Percentiles rank a stretch among this genome's conserved stretches.
Evolutionary conservation across 2,113 vertebrate species (phyloP).

Genomic region (Daboia siamensis): DNA sequence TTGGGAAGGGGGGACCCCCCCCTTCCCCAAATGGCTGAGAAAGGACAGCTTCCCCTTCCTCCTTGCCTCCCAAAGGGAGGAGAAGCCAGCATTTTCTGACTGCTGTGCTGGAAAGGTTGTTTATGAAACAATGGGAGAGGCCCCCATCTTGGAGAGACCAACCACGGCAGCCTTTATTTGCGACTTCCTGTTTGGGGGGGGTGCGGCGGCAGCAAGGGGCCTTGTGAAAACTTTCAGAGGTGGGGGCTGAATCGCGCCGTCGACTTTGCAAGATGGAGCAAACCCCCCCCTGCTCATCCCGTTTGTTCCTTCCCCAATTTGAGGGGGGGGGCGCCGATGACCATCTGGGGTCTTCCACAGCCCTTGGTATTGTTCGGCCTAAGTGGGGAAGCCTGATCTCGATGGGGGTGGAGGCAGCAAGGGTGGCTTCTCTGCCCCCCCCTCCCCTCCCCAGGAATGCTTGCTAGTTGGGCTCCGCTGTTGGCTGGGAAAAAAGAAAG

Average conservation of each 20-base stretch:
- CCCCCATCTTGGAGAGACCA: not conserved
- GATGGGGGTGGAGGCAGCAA: not conserved
- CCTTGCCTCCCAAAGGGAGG: not conserved
- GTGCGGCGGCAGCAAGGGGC: not conserved
- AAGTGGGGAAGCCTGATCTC: slow-evolving; percentile 25
- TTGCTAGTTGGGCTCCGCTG: slow-evolving; percentile 58
- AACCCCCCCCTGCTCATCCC: not conserved
- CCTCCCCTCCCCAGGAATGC: slow-evolving; percentile 12
- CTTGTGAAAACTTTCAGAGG: not conserved
- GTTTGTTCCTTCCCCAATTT: not conserved
- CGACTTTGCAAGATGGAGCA: not conserved
- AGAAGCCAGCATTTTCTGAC: not conserved
- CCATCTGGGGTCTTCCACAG: not conserved
- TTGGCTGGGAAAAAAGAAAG: slow-evolving; percentile 58
- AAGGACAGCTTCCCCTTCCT: too few species aligned
- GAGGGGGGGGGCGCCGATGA: not conserved
- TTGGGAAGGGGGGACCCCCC: too few species aligned
- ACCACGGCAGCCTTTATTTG: not conserved
- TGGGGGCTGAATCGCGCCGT: too few species aligned
- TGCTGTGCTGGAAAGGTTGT: not conserved
- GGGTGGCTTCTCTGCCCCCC: not conserved
- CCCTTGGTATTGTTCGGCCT: not conserved
- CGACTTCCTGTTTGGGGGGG: slow-evolving; percentile 1
- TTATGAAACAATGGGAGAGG: not conserved
- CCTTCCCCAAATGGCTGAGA: not conserved